Evolutionary conservation across 2,113 vertebrate species (phyloP).

Genomic region (Megaleporinus macrocephalus): DNA sequence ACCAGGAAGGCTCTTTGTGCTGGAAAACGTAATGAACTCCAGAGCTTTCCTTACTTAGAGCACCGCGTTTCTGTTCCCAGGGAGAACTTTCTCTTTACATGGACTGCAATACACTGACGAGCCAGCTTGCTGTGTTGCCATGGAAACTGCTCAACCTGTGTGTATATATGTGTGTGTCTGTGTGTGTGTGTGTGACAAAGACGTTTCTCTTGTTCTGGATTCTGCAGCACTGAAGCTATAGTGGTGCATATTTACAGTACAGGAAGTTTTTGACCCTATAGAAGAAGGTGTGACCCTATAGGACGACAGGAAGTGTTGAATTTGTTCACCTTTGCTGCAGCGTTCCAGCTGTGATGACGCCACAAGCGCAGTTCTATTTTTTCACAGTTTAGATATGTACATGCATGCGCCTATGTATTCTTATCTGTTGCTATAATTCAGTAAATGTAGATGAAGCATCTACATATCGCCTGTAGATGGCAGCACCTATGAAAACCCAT

Average conservation of each 20-base stretch:
- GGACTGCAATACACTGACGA: constrained; percentile 17
- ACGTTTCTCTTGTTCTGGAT: constrained; percentile 67
- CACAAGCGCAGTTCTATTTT: too few species aligned
- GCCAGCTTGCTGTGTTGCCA: constrained; percentile 71
- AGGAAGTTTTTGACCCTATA: neutral
- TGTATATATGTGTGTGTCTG: constrained; percentile 27
- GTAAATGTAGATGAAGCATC: too few species aligned
- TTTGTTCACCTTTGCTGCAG: too few species aligned
- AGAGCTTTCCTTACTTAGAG: neutral
- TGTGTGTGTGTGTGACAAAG: constrained; percentile 76
- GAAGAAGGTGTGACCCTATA: too few species aligned
- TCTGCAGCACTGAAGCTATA: neutral
- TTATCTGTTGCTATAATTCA: too few species aligned
- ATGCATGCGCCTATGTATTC: too few species aligned
- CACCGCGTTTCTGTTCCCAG: neutral
- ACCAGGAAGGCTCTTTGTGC: neutral
- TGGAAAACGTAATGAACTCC: neutral
- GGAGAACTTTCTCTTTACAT: constrained; percentile 2
- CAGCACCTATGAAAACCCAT: too few species aligned
- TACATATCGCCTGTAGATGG: too few species aligned
- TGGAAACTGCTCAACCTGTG: constrained; percentile 65
- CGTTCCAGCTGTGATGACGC: too few species aligned
- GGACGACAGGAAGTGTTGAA: too few species aligned
- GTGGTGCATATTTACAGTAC: neutral
- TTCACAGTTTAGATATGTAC: too few species aligned